Conservation (phyloP, 2,797 vertebrate genomes). For the Percopsis omiscomaycus region DNA sequence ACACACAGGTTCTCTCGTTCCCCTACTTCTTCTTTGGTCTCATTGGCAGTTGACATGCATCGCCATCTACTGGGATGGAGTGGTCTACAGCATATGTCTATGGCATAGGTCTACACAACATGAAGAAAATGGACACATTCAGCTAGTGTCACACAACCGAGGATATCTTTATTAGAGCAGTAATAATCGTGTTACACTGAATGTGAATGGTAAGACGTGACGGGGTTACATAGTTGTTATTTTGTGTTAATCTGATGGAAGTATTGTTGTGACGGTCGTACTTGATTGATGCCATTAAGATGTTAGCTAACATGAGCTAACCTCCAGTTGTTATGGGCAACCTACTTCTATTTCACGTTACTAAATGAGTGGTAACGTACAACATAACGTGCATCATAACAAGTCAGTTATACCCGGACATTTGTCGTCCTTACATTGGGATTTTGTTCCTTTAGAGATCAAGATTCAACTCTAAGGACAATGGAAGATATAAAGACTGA, state of each 20-base stretch:
- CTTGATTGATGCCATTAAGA: slow-evolving; percentile 6
- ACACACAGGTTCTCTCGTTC: slow-evolving; percentile 21
- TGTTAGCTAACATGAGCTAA: slow-evolving; percentile 14
- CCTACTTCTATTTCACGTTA: neutral
- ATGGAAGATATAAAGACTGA: slow-evolving; percentile 98
- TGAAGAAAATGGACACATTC: slow-evolving; percentile 15
- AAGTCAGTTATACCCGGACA: no score
- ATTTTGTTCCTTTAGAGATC: neutral
- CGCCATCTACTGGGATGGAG: no score
- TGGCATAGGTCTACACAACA: neutral
- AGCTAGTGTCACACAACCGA: slow-evolving; percentile 6
- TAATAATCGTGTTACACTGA: neutral
- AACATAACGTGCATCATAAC: neutral
- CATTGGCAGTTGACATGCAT: neutral
- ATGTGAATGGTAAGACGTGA: slow-evolving; percentile 1
- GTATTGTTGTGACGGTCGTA: neutral
- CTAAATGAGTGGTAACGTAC: neutral
- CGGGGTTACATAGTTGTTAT: neutral
- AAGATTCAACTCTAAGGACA: slow-evolving; percentile 1
- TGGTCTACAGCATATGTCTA: no score
- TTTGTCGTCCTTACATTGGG: neutral
- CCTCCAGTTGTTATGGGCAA: neutral
- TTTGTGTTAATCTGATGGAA: neutral
- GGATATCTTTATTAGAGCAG: neutral
- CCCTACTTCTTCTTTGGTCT: neutral